Percentiles rank a stretch among this genome's conserved stretches.
These are phyloP conservation scores for Siphamia tubifer DNA, from an alignment of 2,113 vertebrate genomes.

Conservation along the genomic window DNA sequence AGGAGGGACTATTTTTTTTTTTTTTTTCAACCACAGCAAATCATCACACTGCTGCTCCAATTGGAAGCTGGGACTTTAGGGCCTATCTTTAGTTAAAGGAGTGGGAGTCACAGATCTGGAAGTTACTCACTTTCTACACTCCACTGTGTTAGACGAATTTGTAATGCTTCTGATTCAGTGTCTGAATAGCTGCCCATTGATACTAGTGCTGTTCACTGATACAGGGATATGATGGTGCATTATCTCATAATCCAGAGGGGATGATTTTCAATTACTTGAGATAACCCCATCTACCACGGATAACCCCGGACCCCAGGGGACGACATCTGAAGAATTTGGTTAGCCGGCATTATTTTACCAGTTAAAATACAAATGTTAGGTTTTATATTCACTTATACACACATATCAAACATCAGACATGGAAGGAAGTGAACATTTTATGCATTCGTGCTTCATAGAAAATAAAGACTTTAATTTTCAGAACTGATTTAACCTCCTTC, in stretches of 20 bases:
- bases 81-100: conserved; percentile 33
- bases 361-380: too few species aligned
- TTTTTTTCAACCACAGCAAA: conserved; percentile 26
- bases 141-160: conserved; percentile 3
- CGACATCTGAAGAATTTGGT: too few species aligned
- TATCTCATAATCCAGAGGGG: neutral
- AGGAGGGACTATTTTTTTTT: neutral
- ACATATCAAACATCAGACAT: too few species aligned
- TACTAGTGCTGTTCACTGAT: neutral
- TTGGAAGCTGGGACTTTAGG: conserved; percentile 12
- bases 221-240: neutral
- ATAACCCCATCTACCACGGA: too few species aligned
- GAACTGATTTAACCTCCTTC: too few species aligned
- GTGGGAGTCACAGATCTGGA: conserved; percentile 35
- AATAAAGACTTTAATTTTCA: too few species aligned
- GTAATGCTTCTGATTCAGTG: conserved; percentile 23
- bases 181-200: conserved; percentile 12
- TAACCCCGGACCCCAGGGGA: too few species aligned
- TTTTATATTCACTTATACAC: too few species aligned
- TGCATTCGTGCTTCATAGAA: too few species aligned
- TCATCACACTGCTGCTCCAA: conserved; percentile 6
- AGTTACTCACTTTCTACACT: conserved; percentile 17
- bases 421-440: too few species aligned
- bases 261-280: neutral
- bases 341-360: too few species aligned